Percentiles rank a stretch among this genome's conserved stretches.
These are phyloP conservation scores for Melanotaenia duboulayi DNA, from an alignment of 2,113 vertebrate genomes.

Conservation along the genomic window DNA sequence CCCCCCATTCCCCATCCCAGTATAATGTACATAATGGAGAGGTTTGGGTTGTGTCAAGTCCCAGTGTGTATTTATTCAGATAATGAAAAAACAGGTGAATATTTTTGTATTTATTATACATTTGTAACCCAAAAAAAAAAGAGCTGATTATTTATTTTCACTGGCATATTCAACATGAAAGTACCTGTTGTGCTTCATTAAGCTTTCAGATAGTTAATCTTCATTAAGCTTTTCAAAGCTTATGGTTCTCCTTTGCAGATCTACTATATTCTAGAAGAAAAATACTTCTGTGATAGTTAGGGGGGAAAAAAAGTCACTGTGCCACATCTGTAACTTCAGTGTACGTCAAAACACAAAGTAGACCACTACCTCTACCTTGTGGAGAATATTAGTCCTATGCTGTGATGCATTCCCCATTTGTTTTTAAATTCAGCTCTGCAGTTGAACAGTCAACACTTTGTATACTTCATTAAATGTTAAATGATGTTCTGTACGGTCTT, in stretches of 20 bases:
- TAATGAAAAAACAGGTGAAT: constrained; percentile 36
- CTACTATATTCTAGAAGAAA: constrained; percentile 14
- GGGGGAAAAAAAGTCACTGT: constrained; percentile 28
- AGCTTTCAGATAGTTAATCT: constrained; percentile 17
- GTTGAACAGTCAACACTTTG: constrained; percentile 56
- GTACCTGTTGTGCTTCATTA: constrained; percentile 35
- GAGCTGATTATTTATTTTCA: constrained; percentile 65
- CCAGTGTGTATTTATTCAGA: constrained; percentile 1
- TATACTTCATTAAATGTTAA: constrained; percentile 67
- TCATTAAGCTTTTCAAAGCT: constrained; percentile 26
- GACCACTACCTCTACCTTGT: constrained; percentile 60
- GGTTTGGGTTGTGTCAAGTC: constrained; percentile 27
- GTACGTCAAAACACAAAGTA: constrained; percentile 46
- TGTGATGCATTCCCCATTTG: constrained; percentile 62
- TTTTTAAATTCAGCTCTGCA: constrained; percentile 42
- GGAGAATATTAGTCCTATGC: constrained; percentile 27
- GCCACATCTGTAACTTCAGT: constrained; percentile 39
- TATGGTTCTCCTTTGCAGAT: constrained; percentile 45
- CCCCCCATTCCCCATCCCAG: background rate
- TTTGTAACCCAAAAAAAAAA: constrained; percentile 77
- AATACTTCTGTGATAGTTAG: background rate
- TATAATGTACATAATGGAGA: constrained; percentile 29
- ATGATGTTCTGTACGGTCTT: constrained; percentile 5
- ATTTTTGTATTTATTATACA: constrained; percentile 82
- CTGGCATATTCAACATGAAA: constrained; percentile 26